These are phyloP conservation scores for Drosophila paramelanica DNA, from an alignment of 2,888 invertebrate species.

Conservation along the genomic window DNA sequence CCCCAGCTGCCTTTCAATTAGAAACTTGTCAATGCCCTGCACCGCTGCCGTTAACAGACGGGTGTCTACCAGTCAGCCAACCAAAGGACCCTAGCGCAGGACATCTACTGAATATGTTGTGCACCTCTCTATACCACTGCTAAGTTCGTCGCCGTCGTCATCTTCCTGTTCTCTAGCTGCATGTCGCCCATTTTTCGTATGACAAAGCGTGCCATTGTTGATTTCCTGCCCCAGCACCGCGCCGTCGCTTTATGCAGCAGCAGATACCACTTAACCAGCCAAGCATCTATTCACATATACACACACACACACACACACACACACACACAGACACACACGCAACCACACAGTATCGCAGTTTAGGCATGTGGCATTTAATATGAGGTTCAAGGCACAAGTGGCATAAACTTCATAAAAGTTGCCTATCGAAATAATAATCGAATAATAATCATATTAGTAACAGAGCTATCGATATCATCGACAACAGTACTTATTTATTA, in stretches of 20 bases:
- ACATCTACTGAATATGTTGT: conserved; percentile 48
- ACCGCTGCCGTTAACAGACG: conserved; percentile 35
- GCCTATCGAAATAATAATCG: neutral
- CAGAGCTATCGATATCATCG: neutral
- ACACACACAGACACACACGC: too few species aligned
- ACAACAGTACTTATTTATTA: neutral
- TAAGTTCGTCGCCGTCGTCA: neutral
- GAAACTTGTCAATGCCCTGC: conserved; percentile 55
- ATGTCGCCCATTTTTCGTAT: conserved; percentile 51
- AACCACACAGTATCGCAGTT: neutral
- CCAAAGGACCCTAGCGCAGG: conserved; percentile 6
- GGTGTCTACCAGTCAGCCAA: conserved; percentile 3
- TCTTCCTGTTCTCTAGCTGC: conserved; percentile 19
- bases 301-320: conserved; percentile 2
- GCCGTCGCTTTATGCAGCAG: conserved; percentile 9
- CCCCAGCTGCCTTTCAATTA: conserved; percentile 60
- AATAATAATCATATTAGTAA: neutral
- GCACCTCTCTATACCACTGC: neutral
- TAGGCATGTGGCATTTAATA: conserved; percentile 9
- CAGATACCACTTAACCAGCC: conserved; percentile 50
- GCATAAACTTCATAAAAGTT: neutral
- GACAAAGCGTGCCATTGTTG: conserved; percentile 69
- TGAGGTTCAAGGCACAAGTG: neutral
- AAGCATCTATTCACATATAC: conserved; percentile 19
- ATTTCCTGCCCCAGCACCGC: conserved; percentile 43